phyloP scores from a whole-genome alignment of 2,888 invertebrate genomes.

The Rotaria macrura region DNA sequence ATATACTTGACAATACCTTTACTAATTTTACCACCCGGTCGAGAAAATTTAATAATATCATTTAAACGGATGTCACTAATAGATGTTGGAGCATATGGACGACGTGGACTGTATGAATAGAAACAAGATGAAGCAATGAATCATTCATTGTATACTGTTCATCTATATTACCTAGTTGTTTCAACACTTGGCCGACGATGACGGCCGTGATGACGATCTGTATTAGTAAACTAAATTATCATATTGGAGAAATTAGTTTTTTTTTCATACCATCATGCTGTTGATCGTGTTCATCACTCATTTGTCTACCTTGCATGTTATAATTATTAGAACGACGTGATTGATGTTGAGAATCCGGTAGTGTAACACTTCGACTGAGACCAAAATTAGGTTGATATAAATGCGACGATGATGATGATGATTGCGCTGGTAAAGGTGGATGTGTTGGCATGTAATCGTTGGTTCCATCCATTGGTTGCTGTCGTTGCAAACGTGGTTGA shows the following conservation, averaged over 20 bases:
- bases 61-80: constrained; percentile 43
- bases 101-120: constrained; percentile 7
- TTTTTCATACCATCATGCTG: not conserved
- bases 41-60: constrained; percentile 48
- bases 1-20: constrained; percentile 47
- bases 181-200: not conserved
- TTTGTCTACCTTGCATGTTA: not conserved
- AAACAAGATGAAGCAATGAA: not conserved
- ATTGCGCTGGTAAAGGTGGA: not conserved
- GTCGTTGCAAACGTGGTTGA: not conserved
- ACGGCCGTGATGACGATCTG: not conserved
- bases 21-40: constrained; percentile 47
- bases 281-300: not conserved
- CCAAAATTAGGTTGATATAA: not conserved
- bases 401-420: not conserved
- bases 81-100: constrained; percentile 46
- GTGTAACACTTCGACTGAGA: not conserved
- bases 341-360: not conserved
- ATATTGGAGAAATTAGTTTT: not conserved
- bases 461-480: not conserved
- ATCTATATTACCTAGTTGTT: not conserved
- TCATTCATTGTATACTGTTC: no score
- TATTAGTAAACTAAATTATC: not conserved
- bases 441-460: not conserved
- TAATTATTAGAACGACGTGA: not conserved